These are phyloP conservation scores for Caenorhabditis doughertyi DNA, from an alignment of 2,888 invertebrate genomes.

Conservation along the genomic window DNA sequence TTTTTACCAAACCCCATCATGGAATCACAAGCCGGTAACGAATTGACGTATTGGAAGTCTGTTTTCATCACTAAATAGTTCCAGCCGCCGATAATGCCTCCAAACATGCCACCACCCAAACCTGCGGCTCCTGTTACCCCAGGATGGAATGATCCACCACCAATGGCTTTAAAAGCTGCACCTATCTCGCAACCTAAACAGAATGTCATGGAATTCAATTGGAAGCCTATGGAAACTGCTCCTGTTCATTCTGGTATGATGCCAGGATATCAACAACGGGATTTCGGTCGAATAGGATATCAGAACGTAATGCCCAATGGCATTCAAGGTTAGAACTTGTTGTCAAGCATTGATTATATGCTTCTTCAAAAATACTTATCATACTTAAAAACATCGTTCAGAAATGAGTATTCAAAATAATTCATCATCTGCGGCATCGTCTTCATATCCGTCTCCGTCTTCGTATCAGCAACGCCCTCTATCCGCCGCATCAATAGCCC, in stretches of 20 bases:
- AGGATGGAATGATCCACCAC: slow-evolving; percentile 64
- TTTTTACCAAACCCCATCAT: slow-evolving; percentile 59
- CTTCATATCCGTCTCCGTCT: slow-evolving; percentile 17
- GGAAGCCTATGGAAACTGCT: slow-evolving; percentile 48
- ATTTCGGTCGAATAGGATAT: neutral
- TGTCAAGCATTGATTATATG: no score
- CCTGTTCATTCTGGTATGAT: slow-evolving; percentile 36
- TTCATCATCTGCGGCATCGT: slow-evolving; percentile 12
- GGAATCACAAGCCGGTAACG: slow-evolving; percentile 58
- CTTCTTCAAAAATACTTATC: neutral
- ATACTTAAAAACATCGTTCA: neutral
- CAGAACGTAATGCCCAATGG: slow-evolving; percentile 7
- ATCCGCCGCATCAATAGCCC: slow-evolving; percentile 11
- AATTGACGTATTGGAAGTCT: neutral
- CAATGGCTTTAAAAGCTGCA: slow-evolving; percentile 20
- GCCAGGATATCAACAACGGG: slow-evolving; percentile 1
- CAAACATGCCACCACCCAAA: slow-evolving; percentile 50
- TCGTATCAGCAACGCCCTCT: slow-evolving; percentile 20
- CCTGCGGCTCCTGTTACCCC: slow-evolving; percentile 43
- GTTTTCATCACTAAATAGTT: neutral
- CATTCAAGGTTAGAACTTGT: slow-evolving; percentile 30
- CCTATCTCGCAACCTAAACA: neutral
- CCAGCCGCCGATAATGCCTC: slow-evolving; percentile 45
- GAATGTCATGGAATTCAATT: slow-evolving; percentile 55
- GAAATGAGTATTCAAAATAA: slow-evolving; percentile 18